Percentiles rank a stretch among this genome's conserved stretches.
phyloP scores from a whole-genome alignment of 2,888 invertebrate genomes.

The Limnephilus lunatus region DNA sequence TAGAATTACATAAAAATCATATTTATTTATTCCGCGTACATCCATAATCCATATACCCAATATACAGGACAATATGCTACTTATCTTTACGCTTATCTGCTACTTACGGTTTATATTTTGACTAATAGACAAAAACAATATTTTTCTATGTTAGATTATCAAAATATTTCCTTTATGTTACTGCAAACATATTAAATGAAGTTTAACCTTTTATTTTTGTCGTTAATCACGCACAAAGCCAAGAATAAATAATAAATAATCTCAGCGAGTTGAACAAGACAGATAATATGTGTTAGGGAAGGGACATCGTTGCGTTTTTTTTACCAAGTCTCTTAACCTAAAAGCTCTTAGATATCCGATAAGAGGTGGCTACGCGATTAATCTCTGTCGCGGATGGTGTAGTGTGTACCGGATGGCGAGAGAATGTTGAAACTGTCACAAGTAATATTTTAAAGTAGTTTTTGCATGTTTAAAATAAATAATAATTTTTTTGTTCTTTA shows the following conservation, averaged over 20 bases:
- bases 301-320: slow-evolving; percentile 16
- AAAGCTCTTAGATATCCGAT: slow-evolving; percentile 63
- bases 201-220: background rate
- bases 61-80: too few species aligned
- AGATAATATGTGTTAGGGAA: slow-evolving; percentile 28
- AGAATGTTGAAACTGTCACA: background rate
- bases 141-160: too few species aligned
- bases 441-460: background rate
- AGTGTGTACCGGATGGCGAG: slow-evolving; percentile 6
- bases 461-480: background rate
- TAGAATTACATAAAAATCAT: too few species aligned
- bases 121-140: too few species aligned
- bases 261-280: background rate
- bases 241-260: slow-evolving; percentile 22
- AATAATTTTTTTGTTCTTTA: too few species aligned
- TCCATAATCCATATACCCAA: too few species aligned
- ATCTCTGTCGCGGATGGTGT: slow-evolving; percentile 58
- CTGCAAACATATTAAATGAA: background rate
- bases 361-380: slow-evolving; percentile 54
- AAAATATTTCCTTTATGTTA: background rate
- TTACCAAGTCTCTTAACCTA: slow-evolving; percentile 48
- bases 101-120: too few species aligned
- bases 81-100: too few species aligned
- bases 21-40: too few species aligned
- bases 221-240: background rate